phyloP scores from a whole-genome alignment of 1,140 invertebrate genomes.

The Calosoma granatense region DNA sequence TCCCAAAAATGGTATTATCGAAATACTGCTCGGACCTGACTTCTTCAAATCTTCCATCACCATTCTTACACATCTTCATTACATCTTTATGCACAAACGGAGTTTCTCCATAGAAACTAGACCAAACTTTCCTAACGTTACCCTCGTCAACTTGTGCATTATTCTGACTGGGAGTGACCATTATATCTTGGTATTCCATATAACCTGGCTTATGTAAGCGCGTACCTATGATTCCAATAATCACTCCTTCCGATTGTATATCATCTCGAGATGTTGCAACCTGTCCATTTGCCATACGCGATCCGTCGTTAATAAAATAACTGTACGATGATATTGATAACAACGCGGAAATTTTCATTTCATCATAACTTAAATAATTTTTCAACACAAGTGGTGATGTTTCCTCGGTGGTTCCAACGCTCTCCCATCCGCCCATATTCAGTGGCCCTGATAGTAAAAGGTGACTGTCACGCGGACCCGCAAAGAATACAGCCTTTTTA shows the following conservation, averaged over 20 bases:
- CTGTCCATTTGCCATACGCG: slow-evolving; percentile 43
- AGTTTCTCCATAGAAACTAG: no score
- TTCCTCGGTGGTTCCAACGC: slow-evolving; percentile 36
- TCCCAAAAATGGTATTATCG: no score
- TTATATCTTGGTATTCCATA: slow-evolving; percentile 49
- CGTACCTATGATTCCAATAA: slow-evolving; percentile 36
- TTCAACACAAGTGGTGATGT: slow-evolving; percentile 38
- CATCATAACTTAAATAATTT: slow-evolving; percentile 46
- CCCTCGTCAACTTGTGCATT: no score
- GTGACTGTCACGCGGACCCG: slow-evolving; percentile 27
- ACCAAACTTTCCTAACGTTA: no score
- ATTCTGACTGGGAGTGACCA: slow-evolving; percentile 41
- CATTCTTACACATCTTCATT: no score
- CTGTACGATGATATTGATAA: slow-evolving; percentile 48
- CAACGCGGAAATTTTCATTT: slow-evolving; percentile 50
- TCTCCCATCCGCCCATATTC: slow-evolving; percentile 39
- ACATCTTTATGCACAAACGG: no score
- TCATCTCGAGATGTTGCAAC: slow-evolving; percentile 20
- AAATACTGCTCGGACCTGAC: no score
- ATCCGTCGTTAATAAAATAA: slow-evolving; percentile 53
- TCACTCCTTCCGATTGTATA: slow-evolving; percentile 16
- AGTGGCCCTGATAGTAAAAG: slow-evolving; percentile 33
- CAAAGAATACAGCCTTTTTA: slow-evolving; percentile 34
- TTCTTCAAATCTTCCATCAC: no score
- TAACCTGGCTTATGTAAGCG: slow-evolving; percentile 36